Evolutionary conservation across 2,113 vertebrate species (phyloP).

Genomic region (Tonatia bakeri): DNA sequence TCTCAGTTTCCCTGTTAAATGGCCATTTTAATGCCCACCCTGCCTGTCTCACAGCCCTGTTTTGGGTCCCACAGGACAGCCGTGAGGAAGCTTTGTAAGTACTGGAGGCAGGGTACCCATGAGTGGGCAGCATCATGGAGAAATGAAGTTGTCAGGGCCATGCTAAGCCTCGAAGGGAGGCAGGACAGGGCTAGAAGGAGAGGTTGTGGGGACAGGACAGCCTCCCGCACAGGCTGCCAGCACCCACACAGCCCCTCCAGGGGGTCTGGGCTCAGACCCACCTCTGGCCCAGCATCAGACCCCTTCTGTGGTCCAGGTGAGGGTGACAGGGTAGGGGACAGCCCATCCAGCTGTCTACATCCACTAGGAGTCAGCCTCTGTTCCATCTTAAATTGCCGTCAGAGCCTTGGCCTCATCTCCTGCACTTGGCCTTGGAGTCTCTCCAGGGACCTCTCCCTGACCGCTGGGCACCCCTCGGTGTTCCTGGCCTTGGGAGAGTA

Average conservation of each 20-base stretch:
- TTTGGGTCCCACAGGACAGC: background rate
- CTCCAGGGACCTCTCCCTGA: background rate
- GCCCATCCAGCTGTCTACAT: background rate
- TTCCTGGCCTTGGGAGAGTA: background rate
- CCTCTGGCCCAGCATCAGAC: background rate
- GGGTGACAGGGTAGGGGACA: background rate
- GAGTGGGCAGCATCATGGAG: rapidly evolving
- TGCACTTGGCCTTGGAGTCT: background rate
- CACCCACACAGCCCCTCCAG: rapidly evolving
- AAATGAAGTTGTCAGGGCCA: background rate
- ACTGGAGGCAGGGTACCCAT: background rate
- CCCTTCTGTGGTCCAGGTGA: background rate
- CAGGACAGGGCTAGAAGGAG: background rate
- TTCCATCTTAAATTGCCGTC: background rate
- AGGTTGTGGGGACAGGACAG: too few relatives aligned
- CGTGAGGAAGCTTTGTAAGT: background rate
- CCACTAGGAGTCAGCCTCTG: background rate
- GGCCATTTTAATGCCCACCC: background rate
- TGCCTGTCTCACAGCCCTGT: background rate
- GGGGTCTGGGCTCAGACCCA: background rate
- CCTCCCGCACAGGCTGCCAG: background rate
- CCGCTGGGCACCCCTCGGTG: background rate
- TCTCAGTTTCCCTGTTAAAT: background rate
- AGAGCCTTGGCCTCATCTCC: background rate
- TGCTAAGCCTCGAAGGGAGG: background rate